Conservation (phyloP, 2,888 invertebrate species). For the Caenorhabditis uteleia region DNA sequence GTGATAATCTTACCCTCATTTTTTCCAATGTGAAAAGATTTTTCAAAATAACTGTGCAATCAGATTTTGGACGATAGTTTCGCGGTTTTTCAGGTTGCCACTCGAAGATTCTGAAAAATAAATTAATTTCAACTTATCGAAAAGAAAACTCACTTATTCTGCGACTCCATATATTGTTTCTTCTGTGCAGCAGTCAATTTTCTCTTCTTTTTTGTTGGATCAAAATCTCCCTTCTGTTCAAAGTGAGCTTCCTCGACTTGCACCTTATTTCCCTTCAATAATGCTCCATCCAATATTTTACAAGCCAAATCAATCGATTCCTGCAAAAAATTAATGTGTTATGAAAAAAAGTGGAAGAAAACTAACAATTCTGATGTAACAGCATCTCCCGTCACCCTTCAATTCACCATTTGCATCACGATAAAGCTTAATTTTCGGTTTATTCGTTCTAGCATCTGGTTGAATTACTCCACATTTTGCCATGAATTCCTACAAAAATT, state of each 20-base stretch:
- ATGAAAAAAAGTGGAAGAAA: no score
- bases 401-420: constrained; percentile 81
- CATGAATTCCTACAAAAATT: constrained; percentile 84
- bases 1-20: constrained; percentile 76
- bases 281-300: constrained; percentile 86
- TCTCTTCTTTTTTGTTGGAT: constrained; percentile 87
- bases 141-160: constrained; percentile 78
- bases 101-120: constrained; percentile 80
- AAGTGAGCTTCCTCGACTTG: constrained; percentile 91
- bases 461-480: constrained; percentile 93
- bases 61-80: constrained; percentile 85
- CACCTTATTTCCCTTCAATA: constrained; percentile 74
- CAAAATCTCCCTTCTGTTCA: constrained; percentile 83
- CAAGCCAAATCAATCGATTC: constrained; percentile 93
- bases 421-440: constrained; percentile 89
- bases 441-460: constrained; percentile 80
- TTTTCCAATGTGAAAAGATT: constrained; percentile 88
- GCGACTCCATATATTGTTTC: constrained; percentile 80
- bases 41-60: constrained; percentile 88
- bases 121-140: neutral
- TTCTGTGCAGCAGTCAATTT: constrained; percentile 87
- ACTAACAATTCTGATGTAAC: constrained; percentile 70
- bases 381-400: constrained; percentile 95
- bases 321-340: constrained; percentile 73
- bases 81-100: constrained; percentile 92